phyloP scores from a whole-genome alignment of 2,888 invertebrate genomes.

The Drosophila niveifrons region DNA sequence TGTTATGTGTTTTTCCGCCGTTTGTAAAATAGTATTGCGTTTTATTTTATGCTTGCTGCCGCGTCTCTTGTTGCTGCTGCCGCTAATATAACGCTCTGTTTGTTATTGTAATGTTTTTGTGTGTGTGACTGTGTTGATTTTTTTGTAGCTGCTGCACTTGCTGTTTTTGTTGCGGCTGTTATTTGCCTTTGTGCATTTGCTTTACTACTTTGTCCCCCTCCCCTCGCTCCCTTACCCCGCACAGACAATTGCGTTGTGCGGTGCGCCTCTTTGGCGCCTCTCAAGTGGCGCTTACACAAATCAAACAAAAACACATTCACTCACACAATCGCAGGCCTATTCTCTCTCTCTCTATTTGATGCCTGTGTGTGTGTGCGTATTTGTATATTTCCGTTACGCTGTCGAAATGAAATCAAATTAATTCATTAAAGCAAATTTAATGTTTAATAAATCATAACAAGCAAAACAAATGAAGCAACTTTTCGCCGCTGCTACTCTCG shows the following conservation, averaged over 20 bases:
- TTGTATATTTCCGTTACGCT: constrained; percentile 47
- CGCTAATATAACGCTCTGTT: constrained; percentile 16
- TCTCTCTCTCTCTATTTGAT: constrained; percentile 1
- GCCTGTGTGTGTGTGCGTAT: background rate
- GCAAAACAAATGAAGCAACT: constrained; percentile 52
- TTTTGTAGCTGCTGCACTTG: constrained; percentile 23
- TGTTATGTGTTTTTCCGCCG: constrained; percentile 53
- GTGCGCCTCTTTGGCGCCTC: constrained; percentile 67
- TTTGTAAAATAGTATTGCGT: constrained; percentile 74
- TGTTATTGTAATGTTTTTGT: constrained; percentile 24
- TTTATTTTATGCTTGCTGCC: constrained; percentile 67
- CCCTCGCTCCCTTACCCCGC: constrained; percentile 6
- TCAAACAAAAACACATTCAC: constrained; percentile 13
- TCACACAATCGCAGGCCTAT: constrained; percentile 1
- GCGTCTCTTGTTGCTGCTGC: constrained; percentile 32
- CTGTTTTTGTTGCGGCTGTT: constrained; percentile 32
- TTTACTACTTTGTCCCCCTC: constrained; percentile 4
- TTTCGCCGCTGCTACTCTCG: constrained; percentile 17
- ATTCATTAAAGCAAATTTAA: constrained; percentile 74
- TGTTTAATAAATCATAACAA: constrained; percentile 74
- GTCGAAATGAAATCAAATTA: constrained; percentile 75
- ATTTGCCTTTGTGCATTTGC: constrained; percentile 52
- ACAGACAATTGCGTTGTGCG: constrained; percentile 64
- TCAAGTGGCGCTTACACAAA: constrained; percentile 56
- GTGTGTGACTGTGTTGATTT: constrained; percentile 1